Percentiles rank a stretch among this genome's conserved stretches.
These are phyloP conservation scores for Lindbergichthys nudifrons DNA, from an alignment of 2,797 vertebrate genomes.

Conservation along the genomic window DNA sequence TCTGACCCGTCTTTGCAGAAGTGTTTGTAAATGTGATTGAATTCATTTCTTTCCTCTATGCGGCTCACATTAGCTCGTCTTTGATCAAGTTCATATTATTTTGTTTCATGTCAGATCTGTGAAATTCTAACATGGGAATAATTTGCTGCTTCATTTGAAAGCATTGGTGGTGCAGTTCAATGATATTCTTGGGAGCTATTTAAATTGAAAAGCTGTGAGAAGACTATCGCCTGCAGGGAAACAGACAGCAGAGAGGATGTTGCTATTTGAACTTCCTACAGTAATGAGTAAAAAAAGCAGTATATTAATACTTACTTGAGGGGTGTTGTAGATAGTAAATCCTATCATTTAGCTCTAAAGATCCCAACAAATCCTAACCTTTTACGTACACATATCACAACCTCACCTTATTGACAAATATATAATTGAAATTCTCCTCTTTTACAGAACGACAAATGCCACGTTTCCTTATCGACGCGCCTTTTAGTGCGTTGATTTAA, in stretches of 20 bases:
- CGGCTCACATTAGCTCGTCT: constrained; percentile 8
- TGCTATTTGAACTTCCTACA: constrained; percentile 11
- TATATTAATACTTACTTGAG: constrained; percentile 38
- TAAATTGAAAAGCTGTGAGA: constrained; percentile 28
- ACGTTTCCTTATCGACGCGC: constrained; percentile 27
- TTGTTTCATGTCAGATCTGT: constrained; percentile 13
- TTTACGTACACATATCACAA: constrained; percentile 15
- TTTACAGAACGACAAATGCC: constrained; percentile 19
- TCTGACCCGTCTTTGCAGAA: constrained; percentile 8
- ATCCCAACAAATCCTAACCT: constrained; percentile 38
- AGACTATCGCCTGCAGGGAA: constrained; percentile 36
- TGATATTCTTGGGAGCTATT: constrained; percentile 39
- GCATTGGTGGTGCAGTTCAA: constrained; percentile 14
- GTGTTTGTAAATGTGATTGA: constrained; percentile 27
- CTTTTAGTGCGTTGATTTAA: constrained; percentile 32
- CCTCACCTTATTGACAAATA: constrained; percentile 7
- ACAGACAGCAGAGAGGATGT: constrained; percentile 28
- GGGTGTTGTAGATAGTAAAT: constrained; percentile 24
- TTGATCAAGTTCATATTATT: constrained; percentile 29
- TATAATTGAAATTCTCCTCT: constrained; percentile 9
- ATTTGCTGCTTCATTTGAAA: constrained; percentile 18
- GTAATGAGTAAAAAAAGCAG: constrained; percentile 29
- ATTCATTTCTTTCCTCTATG: constrained; percentile 16
- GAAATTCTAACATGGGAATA: constrained; percentile 8
- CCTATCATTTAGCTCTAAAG: constrained; percentile 25